A percentile compares a stretch with the other conserved stretches of the same genome.
These are phyloP conservation scores for Pampus argenteus DNA, from an alignment of 2,797 vertebrate species.

Conservation along the genomic window DNA sequence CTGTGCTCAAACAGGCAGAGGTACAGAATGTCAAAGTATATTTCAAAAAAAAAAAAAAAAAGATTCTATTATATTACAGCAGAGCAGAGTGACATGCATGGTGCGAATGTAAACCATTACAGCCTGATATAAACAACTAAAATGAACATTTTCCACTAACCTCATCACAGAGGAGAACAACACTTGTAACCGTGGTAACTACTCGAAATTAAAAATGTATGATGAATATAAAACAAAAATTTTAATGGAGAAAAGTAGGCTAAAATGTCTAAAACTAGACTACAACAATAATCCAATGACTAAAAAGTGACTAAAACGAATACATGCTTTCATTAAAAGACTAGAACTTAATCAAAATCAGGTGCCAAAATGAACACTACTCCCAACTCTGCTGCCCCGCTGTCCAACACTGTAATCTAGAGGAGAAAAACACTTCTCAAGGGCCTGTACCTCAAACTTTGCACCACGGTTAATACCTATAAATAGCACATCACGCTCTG, in stretches of 20 bases:
- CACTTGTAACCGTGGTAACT: neutral
- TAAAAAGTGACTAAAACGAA: slow-evolving; percentile 12
- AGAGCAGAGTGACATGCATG: neutral
- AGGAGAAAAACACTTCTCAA: slow-evolving; percentile 34
- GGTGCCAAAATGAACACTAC: slow-evolving; percentile 16
- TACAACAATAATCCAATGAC: neutral
- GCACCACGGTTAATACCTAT: slow-evolving; percentile 44
- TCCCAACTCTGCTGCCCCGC: slow-evolving; percentile 2
- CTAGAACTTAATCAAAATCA: neutral
- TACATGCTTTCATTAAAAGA: neutral
- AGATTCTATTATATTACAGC: neutral
- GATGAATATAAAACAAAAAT: neutral
- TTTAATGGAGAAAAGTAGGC: neutral
- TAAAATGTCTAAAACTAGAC: neutral
- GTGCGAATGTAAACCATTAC: neutral
- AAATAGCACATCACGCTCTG: slow-evolving; percentile 55
- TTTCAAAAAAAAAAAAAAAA: neutral
- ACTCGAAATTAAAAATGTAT: neutral
- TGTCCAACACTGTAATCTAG: slow-evolving; percentile 31
- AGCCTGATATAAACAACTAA: neutral
- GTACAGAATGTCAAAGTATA: neutral
- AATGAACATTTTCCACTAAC: neutral
- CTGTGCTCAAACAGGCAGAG: neutral
- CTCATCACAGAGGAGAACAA: neutral
- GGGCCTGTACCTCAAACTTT: slow-evolving; percentile 26